Evolutionary conservation across 2,797 vertebrate species (phyloP).

Genomic region (Oceanodroma leucorhoa): DNA sequence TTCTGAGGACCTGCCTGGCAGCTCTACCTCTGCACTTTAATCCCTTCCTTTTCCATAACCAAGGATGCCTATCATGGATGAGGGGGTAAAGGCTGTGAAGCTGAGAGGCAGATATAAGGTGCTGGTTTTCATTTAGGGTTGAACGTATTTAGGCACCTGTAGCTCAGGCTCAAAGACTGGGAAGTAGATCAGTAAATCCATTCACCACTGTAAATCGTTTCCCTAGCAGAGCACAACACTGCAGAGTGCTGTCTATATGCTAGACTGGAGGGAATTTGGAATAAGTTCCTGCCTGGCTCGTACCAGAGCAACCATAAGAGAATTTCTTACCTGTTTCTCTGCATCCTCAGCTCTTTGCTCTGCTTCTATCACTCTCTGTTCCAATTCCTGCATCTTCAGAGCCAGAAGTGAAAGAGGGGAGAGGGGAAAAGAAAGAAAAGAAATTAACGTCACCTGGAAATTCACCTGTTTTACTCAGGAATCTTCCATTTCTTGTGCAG

Average conservation of each 20-base stretch:
- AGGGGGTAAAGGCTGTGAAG: neutral
- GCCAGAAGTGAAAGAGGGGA: neutral
- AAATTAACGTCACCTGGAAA: neutral
- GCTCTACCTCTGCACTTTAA: neutral
- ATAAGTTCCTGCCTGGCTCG: neutral
- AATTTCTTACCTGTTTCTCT: slow-evolving; percentile 87
- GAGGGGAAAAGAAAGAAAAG: neutral
- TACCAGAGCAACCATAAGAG: neutral
- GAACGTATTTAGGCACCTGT: neutral
- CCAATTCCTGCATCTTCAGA: slow-evolving; percentile 92
- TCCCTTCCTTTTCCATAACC: neutral
- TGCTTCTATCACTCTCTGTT: slow-evolving; percentile 88
- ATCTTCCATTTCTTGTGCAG: neutral
- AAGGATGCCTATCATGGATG: neutral
- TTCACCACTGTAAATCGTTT: neutral
- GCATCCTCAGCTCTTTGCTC: slow-evolving; percentile 89
- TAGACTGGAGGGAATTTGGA: neutral
- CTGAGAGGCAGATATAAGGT: neutral
- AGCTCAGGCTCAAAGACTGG: neutral
- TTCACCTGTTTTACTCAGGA: neutral
- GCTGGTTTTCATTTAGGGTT: neutral
- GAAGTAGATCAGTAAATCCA: neutral
- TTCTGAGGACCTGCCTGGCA: neutral
- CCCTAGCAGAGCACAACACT: neutral
- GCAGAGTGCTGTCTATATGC: neutral